Conservation (phyloP, 2,113 vertebrate genomes). For the Progne subis region DNA sequence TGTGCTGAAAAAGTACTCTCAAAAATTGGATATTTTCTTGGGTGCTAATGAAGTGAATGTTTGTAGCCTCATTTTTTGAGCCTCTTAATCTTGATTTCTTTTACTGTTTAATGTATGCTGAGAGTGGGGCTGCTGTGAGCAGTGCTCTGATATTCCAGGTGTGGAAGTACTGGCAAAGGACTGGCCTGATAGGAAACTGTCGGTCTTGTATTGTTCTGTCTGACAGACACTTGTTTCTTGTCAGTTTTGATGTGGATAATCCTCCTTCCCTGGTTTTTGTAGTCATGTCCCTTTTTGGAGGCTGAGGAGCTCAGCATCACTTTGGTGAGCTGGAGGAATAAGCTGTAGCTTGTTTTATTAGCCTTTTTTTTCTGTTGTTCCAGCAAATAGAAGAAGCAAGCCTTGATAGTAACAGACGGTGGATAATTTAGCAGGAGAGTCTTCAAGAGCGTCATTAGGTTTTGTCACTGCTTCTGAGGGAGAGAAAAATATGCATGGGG, state of each 20-base stretch:
- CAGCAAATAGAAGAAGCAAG: neutral
- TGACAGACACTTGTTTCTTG: neutral
- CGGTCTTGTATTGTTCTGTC: neutral
- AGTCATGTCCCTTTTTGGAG: neutral
- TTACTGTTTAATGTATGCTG: neutral
- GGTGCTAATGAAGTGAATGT: neutral
- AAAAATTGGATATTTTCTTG: neutral
- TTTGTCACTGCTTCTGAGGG: conserved; percentile 3
- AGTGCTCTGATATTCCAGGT: neutral
- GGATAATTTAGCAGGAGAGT: neutral
- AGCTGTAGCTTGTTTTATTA: neutral
- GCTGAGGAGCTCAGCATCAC: neutral
- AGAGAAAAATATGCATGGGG: neutral
- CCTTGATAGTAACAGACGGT: neutral
- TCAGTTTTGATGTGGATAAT: neutral
- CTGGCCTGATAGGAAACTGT: neutral
- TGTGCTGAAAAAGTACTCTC: neutral
- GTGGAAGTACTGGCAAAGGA: neutral
- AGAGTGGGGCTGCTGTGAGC: neutral
- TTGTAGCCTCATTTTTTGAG: neutral
- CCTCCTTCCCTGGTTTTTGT: neutral
- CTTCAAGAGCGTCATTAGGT: neutral
- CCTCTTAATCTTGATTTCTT: neutral
- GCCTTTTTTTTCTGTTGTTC: neutral
- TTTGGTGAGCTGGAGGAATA: neutral